phyloP scores from a whole-genome alignment of 2,888 invertebrate species.

The Cephalotes varians region DNA sequence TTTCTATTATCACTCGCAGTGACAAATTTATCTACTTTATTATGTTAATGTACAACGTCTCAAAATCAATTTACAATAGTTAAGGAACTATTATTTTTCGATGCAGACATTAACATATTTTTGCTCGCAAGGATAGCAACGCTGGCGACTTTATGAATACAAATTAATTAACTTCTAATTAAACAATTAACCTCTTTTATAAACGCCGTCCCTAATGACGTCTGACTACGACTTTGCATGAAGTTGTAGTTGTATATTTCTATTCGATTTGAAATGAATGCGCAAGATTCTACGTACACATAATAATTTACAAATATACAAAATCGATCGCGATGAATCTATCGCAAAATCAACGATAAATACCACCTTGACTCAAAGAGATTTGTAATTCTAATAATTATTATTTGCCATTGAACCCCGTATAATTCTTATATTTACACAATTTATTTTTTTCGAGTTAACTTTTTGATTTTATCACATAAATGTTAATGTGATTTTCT shows the following conservation, averaged over 20 bases:
- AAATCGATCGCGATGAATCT: slow-evolving; percentile 1
- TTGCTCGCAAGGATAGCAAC: slow-evolving; percentile 72
- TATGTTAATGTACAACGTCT: background rate
- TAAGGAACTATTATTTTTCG: background rate
- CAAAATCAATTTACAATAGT: background rate
- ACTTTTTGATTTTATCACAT: background rate
- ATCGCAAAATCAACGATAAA: background rate
- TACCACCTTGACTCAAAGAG: background rate
- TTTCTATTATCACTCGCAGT: background rate
- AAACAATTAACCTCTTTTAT: background rate
- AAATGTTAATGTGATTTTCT: background rate
- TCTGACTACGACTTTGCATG: background rate
- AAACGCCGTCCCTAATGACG: background rate
- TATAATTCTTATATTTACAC: slow-evolving; percentile 6
- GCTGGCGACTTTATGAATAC: background rate
- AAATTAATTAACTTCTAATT: background rate
- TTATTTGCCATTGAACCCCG: background rate
- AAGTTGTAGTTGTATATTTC: background rate
- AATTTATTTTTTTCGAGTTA: background rate
- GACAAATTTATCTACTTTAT: background rate
- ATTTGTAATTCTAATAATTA: background rate
- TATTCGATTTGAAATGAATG: background rate
- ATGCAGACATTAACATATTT: slow-evolving; percentile 64
- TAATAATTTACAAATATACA: slow-evolving; percentile 35
- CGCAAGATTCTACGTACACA: slow-evolving; percentile 10